These are phyloP conservation scores for Bungarus multicinctus DNA, from an alignment of 2,113 vertebrate genomes.

Conservation along the genomic window DNA sequence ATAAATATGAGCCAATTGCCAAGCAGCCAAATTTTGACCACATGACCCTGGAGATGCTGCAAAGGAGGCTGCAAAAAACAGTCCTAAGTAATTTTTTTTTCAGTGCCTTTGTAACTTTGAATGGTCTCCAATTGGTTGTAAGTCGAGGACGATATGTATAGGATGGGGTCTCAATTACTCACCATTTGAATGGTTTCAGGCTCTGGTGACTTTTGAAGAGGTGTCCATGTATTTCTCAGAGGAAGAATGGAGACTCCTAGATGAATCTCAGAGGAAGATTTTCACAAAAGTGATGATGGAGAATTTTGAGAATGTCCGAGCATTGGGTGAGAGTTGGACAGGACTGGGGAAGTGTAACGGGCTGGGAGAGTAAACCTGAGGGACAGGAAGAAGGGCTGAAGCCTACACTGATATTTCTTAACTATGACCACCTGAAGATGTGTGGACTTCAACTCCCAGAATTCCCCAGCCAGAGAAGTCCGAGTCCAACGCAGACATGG, in stretches of 20 bases:
- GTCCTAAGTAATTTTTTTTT: not conserved
- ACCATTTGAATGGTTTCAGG: constrained; percentile 13
- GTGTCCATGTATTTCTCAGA: constrained; percentile 26
- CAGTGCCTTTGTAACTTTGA: not conserved
- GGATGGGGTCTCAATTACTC: not conserved
- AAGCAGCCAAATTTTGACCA: not conserved
- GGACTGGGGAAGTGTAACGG: not conserved
- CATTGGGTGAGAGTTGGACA: constrained; percentile 12
- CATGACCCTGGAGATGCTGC: not conserved
- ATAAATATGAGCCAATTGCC: not conserved
- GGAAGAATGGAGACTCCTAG: constrained; percentile 29
- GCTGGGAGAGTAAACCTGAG: not conserved
- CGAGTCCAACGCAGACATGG: not conserved
- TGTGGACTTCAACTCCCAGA: not conserved
- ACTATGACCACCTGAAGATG: not conserved
- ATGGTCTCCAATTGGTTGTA: not conserved
- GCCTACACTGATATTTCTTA: not conserved
- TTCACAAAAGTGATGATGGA: constrained; percentile 43
- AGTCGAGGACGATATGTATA: not conserved
- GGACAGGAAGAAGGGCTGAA: not conserved
- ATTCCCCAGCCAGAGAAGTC: not conserved
- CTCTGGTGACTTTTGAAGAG: constrained; percentile 35
- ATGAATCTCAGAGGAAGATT: constrained; percentile 15
- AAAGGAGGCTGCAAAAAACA: not conserved
- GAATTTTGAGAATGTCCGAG: constrained; percentile 29